phyloP scores from a whole-genome alignment of 2,113 vertebrate species.

The Lophochroa leadbeateri region DNA sequence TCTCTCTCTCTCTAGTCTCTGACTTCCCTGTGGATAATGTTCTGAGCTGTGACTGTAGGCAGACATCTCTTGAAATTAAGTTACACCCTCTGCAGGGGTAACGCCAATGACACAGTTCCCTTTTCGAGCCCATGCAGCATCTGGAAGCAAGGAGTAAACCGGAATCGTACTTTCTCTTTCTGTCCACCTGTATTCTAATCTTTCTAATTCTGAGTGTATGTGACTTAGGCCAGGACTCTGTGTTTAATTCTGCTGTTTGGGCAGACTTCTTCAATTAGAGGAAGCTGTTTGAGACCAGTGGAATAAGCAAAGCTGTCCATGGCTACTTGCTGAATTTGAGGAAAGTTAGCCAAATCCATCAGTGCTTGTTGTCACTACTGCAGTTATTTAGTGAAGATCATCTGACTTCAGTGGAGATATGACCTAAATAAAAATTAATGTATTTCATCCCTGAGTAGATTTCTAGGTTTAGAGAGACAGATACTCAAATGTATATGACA shows the following conservation, averaged over 20 bases:
- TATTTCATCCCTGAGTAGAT: not conserved
- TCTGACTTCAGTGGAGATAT: not conserved
- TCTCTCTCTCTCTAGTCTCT: not conserved
- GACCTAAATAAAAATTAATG: not conserved
- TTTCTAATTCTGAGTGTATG: not conserved
- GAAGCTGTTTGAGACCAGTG: not conserved
- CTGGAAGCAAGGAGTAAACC: not conserved
- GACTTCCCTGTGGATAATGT: not conserved
- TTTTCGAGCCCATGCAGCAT: not conserved
- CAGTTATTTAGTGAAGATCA: not conserved
- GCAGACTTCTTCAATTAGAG: not conserved
- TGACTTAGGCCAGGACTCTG: not conserved
- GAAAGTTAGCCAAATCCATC: not conserved
- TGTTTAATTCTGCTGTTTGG: not conserved
- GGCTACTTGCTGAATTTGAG: not conserved
- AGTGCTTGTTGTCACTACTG: not conserved
- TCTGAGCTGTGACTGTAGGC: not conserved
- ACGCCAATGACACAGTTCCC: not conserved
- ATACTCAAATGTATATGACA: not conserved
- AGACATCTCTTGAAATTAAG: not conserved
- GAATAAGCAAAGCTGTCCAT: not conserved
- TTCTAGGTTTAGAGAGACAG: not conserved
- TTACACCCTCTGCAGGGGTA: not conserved
- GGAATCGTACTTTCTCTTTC: not conserved
- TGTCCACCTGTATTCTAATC: not conserved